Evolutionary conservation across 2,888 invertebrate genomes (phyloP).

Genomic region (Arctia plantaginis): DNA sequence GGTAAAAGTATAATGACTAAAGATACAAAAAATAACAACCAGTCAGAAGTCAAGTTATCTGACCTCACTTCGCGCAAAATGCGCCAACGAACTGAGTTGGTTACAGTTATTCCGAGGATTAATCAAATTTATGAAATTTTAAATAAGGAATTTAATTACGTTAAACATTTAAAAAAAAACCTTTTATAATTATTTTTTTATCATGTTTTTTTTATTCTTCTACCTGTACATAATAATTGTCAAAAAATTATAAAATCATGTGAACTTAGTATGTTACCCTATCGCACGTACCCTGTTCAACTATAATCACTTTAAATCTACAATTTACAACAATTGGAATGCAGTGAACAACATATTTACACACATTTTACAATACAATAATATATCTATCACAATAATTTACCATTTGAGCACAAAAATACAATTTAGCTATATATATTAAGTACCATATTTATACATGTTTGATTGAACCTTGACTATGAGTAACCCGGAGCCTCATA

Average conservation of each 20-base stretch:
- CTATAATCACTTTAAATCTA: constrained; percentile 38
- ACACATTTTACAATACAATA: constrained; percentile 28
- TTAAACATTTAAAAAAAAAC: too few relatives aligned
- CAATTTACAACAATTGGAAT: constrained; percentile 50
- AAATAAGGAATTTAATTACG: not conserved
- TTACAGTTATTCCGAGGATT: not conserved
- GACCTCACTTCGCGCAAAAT: not conserved
- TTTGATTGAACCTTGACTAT: not conserved
- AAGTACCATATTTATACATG: constrained; percentile 27
- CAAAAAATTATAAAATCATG: not conserved
- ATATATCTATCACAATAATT: constrained; percentile 54
- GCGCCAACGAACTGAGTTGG: not conserved
- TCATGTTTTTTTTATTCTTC: too few relatives aligned
- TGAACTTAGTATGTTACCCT: constrained; percentile 12
- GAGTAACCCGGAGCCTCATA: not conserved
- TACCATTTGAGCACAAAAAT: constrained; percentile 57
- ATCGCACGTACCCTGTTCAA: constrained; percentile 46
- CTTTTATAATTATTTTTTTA: too few relatives aligned
- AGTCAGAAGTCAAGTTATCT: too few relatives aligned
- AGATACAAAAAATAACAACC: not conserved
- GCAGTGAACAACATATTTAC: constrained; percentile 43
- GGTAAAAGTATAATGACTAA: not conserved
- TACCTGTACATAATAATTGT: too few relatives aligned
- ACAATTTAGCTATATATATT: constrained; percentile 24
- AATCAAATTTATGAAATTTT: too few relatives aligned